These are phyloP conservation scores for Ephydatia muelleri DNA, from an alignment of 37 sponge, comb jelly and placozoan genomes.

Conservation along the genomic window DNA sequence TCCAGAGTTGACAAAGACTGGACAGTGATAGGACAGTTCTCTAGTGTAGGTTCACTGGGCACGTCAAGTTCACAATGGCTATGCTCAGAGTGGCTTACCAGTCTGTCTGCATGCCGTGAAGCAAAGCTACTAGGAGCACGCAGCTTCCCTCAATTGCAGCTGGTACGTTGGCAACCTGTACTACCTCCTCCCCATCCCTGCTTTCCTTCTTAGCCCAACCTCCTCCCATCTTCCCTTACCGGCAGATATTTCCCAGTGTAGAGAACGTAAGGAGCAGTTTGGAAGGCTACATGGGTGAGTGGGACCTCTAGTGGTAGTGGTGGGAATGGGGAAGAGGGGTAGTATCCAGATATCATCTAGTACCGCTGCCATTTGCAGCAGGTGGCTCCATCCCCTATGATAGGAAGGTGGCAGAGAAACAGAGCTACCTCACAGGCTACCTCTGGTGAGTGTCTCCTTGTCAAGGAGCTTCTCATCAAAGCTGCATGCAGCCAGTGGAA, in stretches of 20 bases:
- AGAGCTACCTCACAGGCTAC: slow-evolving; percentile 71
- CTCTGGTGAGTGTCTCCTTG: slow-evolving; percentile 32
- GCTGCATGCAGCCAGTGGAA: slow-evolving; percentile 71
- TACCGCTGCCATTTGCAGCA: slow-evolving; percentile 27
- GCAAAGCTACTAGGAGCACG: background rate
- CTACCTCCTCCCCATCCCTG: background rate
- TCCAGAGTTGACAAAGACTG: slow-evolving; percentile 44
- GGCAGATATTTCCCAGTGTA: slow-evolving; percentile 86
- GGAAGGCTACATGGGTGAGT: slow-evolving; percentile 85
- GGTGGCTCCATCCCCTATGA: slow-evolving; percentile 91
- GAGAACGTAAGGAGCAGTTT: slow-evolving; percentile 81
- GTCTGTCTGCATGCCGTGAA: slow-evolving; percentile 26
- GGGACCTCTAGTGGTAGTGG: background rate
- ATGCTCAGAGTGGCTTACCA: slow-evolving; percentile 69
- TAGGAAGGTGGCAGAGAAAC: slow-evolving; percentile 67
- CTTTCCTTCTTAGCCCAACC: too few relatives aligned
- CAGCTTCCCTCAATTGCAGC: slow-evolving; percentile 38
- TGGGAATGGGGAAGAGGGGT: background rate
- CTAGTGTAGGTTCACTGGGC: slow-evolving; percentile 92
- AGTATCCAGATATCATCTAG: background rate
- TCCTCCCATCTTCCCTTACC: too few relatives aligned
- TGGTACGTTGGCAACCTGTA: slow-evolving; percentile 4
- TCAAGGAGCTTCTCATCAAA: background rate
- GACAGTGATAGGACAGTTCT: slow-evolving; percentile 90
- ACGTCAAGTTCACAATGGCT: slow-evolving; percentile 66